phyloP scores from a whole-genome alignment of 2,797 vertebrate species.

The Myotis planiceps region DNA sequence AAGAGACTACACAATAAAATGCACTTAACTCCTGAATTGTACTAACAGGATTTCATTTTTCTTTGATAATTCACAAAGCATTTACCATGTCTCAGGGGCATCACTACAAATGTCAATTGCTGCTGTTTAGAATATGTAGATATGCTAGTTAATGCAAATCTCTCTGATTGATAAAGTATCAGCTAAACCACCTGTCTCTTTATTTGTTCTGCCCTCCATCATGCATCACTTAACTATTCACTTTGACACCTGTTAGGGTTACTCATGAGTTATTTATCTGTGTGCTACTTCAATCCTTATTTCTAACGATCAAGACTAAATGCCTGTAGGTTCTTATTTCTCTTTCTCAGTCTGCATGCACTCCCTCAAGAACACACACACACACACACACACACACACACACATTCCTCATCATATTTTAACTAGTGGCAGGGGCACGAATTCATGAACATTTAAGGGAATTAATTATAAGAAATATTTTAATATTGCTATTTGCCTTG shows the following conservation, averaged over 20 bases:
- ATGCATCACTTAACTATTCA: background rate
- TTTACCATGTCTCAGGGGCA: background rate
- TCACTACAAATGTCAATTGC: background rate
- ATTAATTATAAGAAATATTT: too few relatives aligned
- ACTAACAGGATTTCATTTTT: background rate
- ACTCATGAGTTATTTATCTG: background rate
- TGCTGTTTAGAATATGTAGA: background rate
- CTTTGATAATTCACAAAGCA: background rate
- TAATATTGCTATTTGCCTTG: too few relatives aligned
- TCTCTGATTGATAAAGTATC: background rate
- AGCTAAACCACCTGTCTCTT: background rate
- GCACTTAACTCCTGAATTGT: background rate
- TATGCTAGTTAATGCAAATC: background rate
- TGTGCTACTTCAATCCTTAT: background rate
- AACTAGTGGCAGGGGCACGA: background rate
- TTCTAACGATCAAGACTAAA: background rate
- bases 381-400: background rate
- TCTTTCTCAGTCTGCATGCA: background rate
- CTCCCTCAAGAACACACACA: background rate
- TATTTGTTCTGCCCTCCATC: conserved; percentile 21
- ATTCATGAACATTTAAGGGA: too few relatives aligned
- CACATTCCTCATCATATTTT: background rate
- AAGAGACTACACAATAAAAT: background rate
- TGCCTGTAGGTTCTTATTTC: background rate
- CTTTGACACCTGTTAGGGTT: background rate